A percentile compares a stretch with the other conserved stretches of the same genome.
Conservation (phyloP, 2,888 invertebrate species). For the Apoderus coryli region DNA sequence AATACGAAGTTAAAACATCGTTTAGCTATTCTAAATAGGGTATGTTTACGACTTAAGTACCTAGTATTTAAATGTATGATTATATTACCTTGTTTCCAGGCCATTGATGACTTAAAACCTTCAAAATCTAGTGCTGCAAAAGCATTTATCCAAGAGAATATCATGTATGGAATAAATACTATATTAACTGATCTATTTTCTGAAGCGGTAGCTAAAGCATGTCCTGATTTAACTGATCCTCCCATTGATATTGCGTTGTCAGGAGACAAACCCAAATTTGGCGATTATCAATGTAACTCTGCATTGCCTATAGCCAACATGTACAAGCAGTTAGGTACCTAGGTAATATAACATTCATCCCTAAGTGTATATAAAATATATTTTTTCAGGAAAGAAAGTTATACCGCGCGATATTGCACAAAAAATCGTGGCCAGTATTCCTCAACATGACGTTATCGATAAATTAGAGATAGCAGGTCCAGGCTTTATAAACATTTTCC, state of each 20-base stretch:
- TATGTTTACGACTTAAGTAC: too few relatives aligned
- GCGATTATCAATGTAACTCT: conserved; percentile 97
- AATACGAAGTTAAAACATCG: conserved; percentile 78
- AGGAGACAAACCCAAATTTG: conserved; percentile 64
- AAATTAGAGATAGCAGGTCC: conserved; percentile 75
- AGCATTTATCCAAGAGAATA: too few relatives aligned
- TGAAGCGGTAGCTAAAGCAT: conserved; percentile 57
- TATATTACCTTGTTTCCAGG: too few relatives aligned
- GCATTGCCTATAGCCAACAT: conserved; percentile 75
- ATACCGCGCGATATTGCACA: conserved; percentile 72
- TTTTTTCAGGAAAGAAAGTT: conserved; percentile 46
- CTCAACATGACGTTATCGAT: conserved; percentile 50
- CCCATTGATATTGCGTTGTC: conserved; percentile 58
- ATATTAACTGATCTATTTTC: conserved; percentile 54
- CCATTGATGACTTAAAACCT: too few relatives aligned
- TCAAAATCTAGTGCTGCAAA: too few relatives aligned
- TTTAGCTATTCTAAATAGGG: conserved; percentile 51
- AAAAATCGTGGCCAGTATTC: conserved; percentile 57
- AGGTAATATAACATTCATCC: too few relatives aligned
- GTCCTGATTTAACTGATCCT: conserved; percentile 58
- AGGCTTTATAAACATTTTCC: conserved; percentile 82
- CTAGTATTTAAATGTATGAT: too few relatives aligned
- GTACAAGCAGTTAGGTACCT: conserved; percentile 47
- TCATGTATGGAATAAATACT: too few relatives aligned
- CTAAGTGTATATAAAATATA: too few relatives aligned